Evolutionary conservation across 2,113 vertebrate genomes (phyloP).

Genomic region (Xyrauchen texanus): DNA sequence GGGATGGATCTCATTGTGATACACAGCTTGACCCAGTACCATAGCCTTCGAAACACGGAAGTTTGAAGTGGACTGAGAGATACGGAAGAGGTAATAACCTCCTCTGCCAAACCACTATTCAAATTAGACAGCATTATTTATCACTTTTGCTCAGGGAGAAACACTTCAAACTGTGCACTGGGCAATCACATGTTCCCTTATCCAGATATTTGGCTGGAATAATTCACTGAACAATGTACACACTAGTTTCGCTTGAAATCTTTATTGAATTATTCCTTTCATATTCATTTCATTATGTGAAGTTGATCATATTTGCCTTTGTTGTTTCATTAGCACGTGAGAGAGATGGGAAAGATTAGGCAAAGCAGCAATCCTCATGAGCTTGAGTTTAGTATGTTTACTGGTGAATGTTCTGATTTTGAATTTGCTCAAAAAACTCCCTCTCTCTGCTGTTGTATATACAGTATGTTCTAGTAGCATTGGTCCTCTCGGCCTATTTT

Average conservation of each 20-base stretch:
- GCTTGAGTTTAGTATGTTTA: too few species aligned
- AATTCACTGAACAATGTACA: not conserved
- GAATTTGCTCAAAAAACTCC: too few species aligned
- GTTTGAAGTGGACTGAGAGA: constrained; percentile 39
- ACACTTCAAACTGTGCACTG: not conserved
- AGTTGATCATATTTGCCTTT: not conserved
- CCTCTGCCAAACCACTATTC: not conserved
- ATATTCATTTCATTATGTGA: not conserved
- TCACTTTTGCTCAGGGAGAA: not conserved
- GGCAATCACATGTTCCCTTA: not conserved
- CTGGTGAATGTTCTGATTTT: too few species aligned
- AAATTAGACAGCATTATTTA: constrained; percentile 2
- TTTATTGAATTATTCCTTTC: constrained; percentile 5
- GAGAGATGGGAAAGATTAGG: not conserved
- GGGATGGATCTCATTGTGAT: constrained; percentile 66
- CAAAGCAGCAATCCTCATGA: too few species aligned
- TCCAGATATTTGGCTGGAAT: not conserved
- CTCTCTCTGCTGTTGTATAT: too few species aligned
- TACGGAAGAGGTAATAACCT: constrained; percentile 46
- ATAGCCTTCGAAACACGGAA: constrained; percentile 56
- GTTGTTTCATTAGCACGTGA: not conserved
- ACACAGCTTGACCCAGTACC: constrained; percentile 20
- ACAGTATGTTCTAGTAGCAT: too few species aligned
- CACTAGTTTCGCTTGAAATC: not conserved
- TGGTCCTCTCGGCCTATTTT: not conserved